Evolutionary conservation across 2,113 vertebrate species (phyloP).

Genomic region (Macquaria ambigua): DNA sequence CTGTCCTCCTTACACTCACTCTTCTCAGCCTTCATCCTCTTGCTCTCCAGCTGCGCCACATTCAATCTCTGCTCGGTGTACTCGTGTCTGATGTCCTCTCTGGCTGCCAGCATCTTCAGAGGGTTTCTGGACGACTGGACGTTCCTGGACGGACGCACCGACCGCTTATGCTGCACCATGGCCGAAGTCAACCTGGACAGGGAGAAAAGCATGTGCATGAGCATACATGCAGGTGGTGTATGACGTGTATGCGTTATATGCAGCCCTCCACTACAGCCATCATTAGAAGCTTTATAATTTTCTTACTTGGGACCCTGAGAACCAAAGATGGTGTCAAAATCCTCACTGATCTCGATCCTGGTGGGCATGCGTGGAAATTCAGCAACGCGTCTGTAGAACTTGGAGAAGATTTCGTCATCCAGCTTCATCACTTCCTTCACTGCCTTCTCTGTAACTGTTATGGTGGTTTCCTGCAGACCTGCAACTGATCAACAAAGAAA

Average conservation of each 20-base stretch:
- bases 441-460: slow-evolving; percentile 93
- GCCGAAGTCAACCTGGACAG: slow-evolving; percentile 89
- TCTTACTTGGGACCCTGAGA: slow-evolving; percentile 92
- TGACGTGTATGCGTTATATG: neutral
- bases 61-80: slow-evolving; percentile 96
- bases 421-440: slow-evolving; percentile 98
- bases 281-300: neutral
- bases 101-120: slow-evolving; percentile 92
- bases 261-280: neutral
- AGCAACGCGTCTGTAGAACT: slow-evolving; percentile 90
- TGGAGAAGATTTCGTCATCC: slow-evolving; percentile 97
- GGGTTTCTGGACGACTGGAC: slow-evolving; percentile 95
- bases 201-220: neutral
- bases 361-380: slow-evolving; percentile 84
- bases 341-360: slow-evolving; percentile 88
- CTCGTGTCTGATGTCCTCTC: slow-evolving; percentile 94
- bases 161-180: slow-evolving; percentile 93
- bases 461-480: slow-evolving; percentile 91
- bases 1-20: slow-evolving; percentile 75
- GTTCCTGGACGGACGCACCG: slow-evolving; percentile 91
- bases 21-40: slow-evolving; percentile 95
- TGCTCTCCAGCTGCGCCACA: slow-evolving; percentile 94
- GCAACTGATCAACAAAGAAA: slow-evolving; percentile 78
- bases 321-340: slow-evolving; percentile 96
- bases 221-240: neutral